Conservation (phyloP, 2,888 invertebrate species). For the Hirtodrosophila duncani region DNA sequence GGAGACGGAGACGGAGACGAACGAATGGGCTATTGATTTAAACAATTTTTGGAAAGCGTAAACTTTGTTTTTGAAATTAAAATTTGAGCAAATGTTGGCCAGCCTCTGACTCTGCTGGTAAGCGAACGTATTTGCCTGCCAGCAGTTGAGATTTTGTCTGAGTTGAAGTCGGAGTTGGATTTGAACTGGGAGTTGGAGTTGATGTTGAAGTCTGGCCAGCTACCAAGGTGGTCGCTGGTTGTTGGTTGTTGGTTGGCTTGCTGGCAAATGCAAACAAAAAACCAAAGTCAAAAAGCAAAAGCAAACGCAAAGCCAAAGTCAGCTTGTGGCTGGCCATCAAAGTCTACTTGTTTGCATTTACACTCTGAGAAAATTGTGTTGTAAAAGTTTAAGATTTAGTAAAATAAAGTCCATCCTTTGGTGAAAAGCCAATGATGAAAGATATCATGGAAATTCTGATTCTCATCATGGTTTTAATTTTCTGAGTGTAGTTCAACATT, state of each 20-base stretch:
- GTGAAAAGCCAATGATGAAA: too few relatives aligned
- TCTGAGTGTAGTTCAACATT: too few relatives aligned
- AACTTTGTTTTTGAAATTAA: slow-evolving; percentile 64
- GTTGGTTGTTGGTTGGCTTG: background rate
- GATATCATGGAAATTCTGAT: too few relatives aligned
- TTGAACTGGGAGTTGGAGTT: background rate
- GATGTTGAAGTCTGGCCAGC: slow-evolving; percentile 7
- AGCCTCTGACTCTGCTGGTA: background rate
- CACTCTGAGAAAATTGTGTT: background rate
- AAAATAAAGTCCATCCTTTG: too few relatives aligned
- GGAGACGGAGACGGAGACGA: too few relatives aligned
- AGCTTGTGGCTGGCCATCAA: slow-evolving; percentile 3
- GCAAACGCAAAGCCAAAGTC: slow-evolving; percentile 28
- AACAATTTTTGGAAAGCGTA: slow-evolving; percentile 66
- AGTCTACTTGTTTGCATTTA: slow-evolving; percentile 7
- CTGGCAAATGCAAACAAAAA: slow-evolving; percentile 30
- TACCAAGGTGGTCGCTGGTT: slow-evolving; percentile 45
- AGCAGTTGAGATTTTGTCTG: slow-evolving; percentile 24
- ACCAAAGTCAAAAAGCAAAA: slow-evolving; percentile 20
- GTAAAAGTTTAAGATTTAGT: background rate
- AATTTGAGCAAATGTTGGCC: slow-evolving; percentile 41
- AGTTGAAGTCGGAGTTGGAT: background rate
- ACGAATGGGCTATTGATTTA: slow-evolving; percentile 52
- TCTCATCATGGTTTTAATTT: too few relatives aligned
- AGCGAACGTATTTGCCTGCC: slow-evolving; percentile 39